Percentiles rank a stretch among this genome's conserved stretches.
Conservation (phyloP, 2,888 invertebrate genomes). For the Lydus trimaculatus region DNA sequence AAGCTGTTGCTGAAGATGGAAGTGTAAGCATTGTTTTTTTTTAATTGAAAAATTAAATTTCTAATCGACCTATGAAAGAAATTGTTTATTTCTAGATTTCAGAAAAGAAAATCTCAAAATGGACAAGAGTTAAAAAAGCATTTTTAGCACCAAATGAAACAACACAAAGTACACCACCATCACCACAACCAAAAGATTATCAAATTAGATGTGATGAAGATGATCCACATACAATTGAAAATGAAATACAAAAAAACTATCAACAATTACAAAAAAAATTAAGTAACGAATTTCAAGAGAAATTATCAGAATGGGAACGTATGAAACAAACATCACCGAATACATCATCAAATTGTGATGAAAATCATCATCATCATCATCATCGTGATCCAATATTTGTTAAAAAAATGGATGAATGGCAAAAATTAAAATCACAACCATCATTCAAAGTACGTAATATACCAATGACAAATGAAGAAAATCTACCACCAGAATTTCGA, state of each 20-base stretch:
- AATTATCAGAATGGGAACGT: slow-evolving; percentile 67
- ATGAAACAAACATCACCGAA: slow-evolving; percentile 49
- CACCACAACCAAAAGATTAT: slow-evolving; percentile 11
- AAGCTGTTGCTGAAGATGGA: slow-evolving; percentile 48
- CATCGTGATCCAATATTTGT: slow-evolving; percentile 57
- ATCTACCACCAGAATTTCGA: slow-evolving; percentile 79
- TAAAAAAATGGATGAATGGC: slow-evolving; percentile 64
- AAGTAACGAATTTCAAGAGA: slow-evolving; percentile 77
- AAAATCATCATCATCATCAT: slow-evolving; percentile 46
- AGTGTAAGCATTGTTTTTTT: slow-evolving; percentile 25
- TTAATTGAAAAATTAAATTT: slow-evolving; percentile 7
- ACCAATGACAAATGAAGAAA: slow-evolving; percentile 67
- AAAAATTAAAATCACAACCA: slow-evolving; percentile 58
- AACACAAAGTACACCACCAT: slow-evolving; percentile 25
- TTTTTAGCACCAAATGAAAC: slow-evolving; percentile 62
- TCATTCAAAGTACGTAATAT: slow-evolving; percentile 34
- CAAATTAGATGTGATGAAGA: slow-evolving; percentile 21
- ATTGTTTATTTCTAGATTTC: slow-evolving; percentile 11
- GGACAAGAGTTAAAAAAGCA: slow-evolving; percentile 77
- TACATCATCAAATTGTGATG: too few species aligned
- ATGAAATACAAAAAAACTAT: slow-evolving; percentile 77
- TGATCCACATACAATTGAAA: slow-evolving; percentile 56
- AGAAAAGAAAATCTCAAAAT: slow-evolving; percentile 69
- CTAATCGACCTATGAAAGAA: slow-evolving; percentile 14
- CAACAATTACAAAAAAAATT: slow-evolving; percentile 75